A percentile compares a stretch with the other conserved stretches of the same genome.
These are phyloP conservation scores for Cinara cedri DNA, from an alignment of 2,888 invertebrate genomes.

Conservation along the genomic window DNA sequence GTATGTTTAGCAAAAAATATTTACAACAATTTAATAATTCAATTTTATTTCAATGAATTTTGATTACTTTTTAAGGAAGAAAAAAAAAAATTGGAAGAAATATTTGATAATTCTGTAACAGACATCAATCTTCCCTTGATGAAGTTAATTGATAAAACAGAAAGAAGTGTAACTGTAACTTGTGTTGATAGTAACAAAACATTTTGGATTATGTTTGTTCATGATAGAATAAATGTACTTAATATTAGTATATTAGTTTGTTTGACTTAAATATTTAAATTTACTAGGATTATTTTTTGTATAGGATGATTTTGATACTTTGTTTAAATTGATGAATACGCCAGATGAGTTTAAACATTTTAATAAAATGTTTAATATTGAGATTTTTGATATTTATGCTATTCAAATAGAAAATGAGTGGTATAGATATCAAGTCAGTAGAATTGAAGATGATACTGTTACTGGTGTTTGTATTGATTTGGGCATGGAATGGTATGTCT, in stretches of 20 bases:
- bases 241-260: background rate
- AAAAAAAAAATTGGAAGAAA: background rate
- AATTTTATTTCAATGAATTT: conserved; percentile 1
- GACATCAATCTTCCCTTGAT: conserved; percentile 2
- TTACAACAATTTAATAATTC: background rate
- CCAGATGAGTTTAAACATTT: conserved; percentile 34
- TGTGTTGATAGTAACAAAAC: conserved; percentile 16
- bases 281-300: background rate
- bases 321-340: conserved; percentile 39
- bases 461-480: conserved; percentile 49
- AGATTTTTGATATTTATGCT: conserved; percentile 32
- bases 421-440: conserved; percentile 44
- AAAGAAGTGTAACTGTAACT: conserved; percentile 4
- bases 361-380: conserved; percentile 41
- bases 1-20: background rate
- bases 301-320: conserved; percentile 16
- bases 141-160: conserved; percentile 41
- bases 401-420: conserved; percentile 20
- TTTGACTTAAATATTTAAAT: background rate
- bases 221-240: conserved; percentile 45
- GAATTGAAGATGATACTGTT: conserved; percentile 31
- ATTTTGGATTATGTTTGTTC: conserved; percentile 44
- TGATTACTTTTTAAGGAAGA: conserved; percentile 1
- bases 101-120: background rate
- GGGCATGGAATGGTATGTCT: conserved; percentile 25